Base-by-base conservation (phyloP, 2,797 vertebrate genomes). In the Mormyrus proboscirostris region DNA sequence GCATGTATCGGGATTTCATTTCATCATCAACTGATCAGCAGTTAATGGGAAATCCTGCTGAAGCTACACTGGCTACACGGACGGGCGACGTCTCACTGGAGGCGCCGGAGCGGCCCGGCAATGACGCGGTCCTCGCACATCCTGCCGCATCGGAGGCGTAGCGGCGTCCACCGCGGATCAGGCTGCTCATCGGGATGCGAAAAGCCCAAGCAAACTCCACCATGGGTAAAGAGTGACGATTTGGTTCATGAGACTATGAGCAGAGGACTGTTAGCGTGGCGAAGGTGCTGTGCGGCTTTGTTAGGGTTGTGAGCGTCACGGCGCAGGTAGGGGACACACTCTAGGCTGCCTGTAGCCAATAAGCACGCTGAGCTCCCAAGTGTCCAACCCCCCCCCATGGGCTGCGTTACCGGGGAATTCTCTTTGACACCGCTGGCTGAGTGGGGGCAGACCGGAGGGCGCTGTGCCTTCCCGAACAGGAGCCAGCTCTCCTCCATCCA, bases 1-100 rank as follows among this genome's bases (percentile, higher is more conserved):
- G 93, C 38, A 16, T 83, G 94, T 94, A 92, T 91, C 90, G 88
- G 57, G 92, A 92, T 92, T 93, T 91, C 89, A 93, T 93, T 93
- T 84, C 88, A 90, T 90, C 91, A 93, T 93, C 92, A 92, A 90
- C 82, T 91, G 89, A 90, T 87, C 59, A n/a, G 82, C 85, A 90
- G 83, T 90, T 92, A 50, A 89, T 88, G 88, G 89, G 88, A 93
- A 93, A 93, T 92, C 69, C 91, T 93, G 92, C 87, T 82, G 91
- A 91, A 92, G 88, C 90, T 86, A 88, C n/a, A 91, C 47, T 10
- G 1, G 16, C 49, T 62, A 2, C 33, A 14, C 6, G 12, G 84
- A 86, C 9, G 19, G 16, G 29, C 22, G 19, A 73, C 65, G 12
- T 73, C 65, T 69, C 19, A 49, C 79, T 44, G 8, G 79, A 62